A percentile compares a stretch with the other conserved stretches of the same genome.
These are phyloP conservation scores for Saccopteryx leptura DNA, from an alignment of 2,113 vertebrate species.

Conservation along the genomic window DNA sequence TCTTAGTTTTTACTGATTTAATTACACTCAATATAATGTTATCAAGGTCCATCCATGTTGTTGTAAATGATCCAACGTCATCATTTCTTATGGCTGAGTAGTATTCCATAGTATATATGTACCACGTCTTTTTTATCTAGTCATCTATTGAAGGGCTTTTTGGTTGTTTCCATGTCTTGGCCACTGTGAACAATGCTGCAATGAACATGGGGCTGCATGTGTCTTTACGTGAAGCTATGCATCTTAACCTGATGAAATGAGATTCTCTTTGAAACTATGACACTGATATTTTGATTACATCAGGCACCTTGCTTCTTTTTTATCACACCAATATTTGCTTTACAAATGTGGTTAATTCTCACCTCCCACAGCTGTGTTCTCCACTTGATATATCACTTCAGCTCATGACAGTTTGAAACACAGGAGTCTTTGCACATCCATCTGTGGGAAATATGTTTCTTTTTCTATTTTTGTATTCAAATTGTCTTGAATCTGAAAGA, in stretches of 20 bases:
- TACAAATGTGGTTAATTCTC: not conserved
- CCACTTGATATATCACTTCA: not conserved
- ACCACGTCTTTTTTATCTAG: too few relatives aligned
- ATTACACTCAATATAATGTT: too few relatives aligned
- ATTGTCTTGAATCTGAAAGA: not conserved
- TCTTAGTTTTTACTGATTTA: too few relatives aligned
- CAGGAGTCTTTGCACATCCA: not conserved
- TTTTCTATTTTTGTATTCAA: not conserved
- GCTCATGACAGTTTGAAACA: not conserved
- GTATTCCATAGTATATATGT: too few relatives aligned
- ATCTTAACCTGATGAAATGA: not conserved
- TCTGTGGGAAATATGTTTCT: not conserved
- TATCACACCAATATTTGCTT: not conserved
- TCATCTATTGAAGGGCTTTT: too few relatives aligned
- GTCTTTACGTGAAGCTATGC: not conserved
- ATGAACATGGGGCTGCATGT: too few relatives aligned
- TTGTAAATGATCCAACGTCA: too few relatives aligned
- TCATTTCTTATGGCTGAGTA: too few relatives aligned
- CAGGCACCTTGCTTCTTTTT: not conserved
- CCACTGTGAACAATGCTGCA: too few relatives aligned
- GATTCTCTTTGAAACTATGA: not conserved
- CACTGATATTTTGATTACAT: not conserved
- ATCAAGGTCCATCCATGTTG: too few relatives aligned
- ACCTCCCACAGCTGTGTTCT: not conserved
- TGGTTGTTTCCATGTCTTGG: too few relatives aligned